These are phyloP conservation scores for Eumeta japonica DNA, from an alignment of 1,140 invertebrate species.

Conservation along the genomic window DNA sequence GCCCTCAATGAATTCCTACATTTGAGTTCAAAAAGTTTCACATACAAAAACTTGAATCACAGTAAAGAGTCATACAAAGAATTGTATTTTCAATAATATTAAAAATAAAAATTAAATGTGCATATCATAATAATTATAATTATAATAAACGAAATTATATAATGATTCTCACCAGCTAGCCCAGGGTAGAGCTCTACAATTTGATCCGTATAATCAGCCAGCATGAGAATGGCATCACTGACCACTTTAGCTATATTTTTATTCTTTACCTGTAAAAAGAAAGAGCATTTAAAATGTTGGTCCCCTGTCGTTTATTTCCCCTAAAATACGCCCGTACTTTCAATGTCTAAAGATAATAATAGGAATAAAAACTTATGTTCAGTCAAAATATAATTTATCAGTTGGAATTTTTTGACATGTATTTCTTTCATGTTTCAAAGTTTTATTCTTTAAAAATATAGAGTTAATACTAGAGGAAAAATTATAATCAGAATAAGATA, in stretches of 20 bases:
- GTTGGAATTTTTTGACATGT: background rate
- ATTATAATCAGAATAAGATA: background rate
- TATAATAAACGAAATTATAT: constrained; percentile 39
- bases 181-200: constrained; percentile 76
- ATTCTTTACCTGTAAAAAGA: constrained; percentile 73
- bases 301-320: background rate
- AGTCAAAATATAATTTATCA: too few species aligned
- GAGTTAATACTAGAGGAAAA: constrained; percentile 1
- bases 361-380: constrained; percentile 1
- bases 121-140: too few species aligned
- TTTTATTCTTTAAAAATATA: too few species aligned
- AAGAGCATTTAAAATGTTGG: constrained; percentile 7
- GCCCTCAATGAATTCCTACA: too few species aligned
- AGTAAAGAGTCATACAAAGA: too few species aligned
- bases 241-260: constrained; percentile 84
- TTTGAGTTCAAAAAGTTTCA: too few species aligned
- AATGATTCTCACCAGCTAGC: constrained; percentile 67
- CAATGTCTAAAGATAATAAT: background rate
- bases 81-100: too few species aligned
- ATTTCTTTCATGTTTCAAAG: too few species aligned
- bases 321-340: background rate
- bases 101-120: too few species aligned
- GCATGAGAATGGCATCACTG: constrained; percentile 76
- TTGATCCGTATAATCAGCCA: constrained; percentile 77
- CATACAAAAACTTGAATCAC: too few species aligned